These are phyloP conservation scores for Apus apus DNA, from an alignment of 2,113 vertebrate species.

Conservation along the genomic window DNA sequence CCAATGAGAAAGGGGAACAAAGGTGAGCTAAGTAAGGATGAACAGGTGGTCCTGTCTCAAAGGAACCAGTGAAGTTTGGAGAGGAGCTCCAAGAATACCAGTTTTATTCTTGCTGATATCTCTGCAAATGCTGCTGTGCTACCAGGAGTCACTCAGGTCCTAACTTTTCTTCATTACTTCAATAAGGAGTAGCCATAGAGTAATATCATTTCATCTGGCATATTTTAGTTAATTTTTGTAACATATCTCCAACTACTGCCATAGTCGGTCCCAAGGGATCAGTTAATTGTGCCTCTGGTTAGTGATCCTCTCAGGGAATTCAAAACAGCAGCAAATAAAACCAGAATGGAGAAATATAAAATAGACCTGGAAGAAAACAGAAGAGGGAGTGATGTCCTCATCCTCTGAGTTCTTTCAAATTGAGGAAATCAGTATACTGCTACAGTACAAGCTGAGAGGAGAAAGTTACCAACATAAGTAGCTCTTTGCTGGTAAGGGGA, in stretches of 20 bases:
- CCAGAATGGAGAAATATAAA: neutral
- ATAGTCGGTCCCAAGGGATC: neutral
- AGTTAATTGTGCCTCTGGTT: conserved; percentile 3
- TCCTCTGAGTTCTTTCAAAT: neutral
- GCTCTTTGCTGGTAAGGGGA: neutral
- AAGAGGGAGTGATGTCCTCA: neutral
- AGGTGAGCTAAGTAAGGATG: neutral
- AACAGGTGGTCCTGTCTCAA: neutral
- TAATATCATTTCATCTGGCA: neutral
- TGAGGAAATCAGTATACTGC: neutral
- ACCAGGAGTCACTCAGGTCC: neutral
- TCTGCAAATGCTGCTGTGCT: neutral
- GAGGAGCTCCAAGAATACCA: neutral
- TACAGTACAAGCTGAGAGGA: neutral
- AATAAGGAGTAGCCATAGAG: neutral
- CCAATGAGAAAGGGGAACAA: neutral
- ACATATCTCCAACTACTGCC: neutral
- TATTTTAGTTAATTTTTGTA: conserved; percentile 1
- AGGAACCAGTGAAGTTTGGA: neutral
- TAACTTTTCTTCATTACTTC: neutral
- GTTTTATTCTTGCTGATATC: neutral
- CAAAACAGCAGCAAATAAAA: conserved; percentile 27
- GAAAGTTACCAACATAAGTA: neutral
- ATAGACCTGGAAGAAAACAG: neutral
- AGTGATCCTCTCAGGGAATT: neutral